A percentile compares a stretch with the other conserved stretches of the same genome.
These are phyloP conservation scores for Drosophila sp. DNA, from an alignment of 1,140 invertebrate species.

Conservation along the genomic window DNA sequence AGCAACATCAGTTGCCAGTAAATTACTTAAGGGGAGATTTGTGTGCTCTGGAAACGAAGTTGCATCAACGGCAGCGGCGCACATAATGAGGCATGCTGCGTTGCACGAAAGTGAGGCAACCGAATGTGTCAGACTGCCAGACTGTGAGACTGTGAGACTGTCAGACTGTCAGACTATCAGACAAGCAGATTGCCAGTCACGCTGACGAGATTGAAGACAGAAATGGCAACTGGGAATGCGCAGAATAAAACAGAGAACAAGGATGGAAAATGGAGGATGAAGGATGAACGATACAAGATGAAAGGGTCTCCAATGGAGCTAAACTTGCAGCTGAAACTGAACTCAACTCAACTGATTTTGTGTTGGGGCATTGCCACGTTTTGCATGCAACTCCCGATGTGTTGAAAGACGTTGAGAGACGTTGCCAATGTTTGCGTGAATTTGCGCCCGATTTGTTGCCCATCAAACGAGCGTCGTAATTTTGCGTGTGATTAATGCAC, in stretches of 20 bases:
- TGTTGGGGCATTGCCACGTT: conserved; percentile 19
- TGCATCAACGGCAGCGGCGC: conserved; percentile 23
- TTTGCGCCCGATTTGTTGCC: conserved; percentile 72
- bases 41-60: conserved; percentile 50
- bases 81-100: conserved; percentile 70
- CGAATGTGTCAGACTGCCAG: conserved; percentile 13
- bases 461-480: conserved; percentile 67
- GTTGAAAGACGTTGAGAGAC: background rate
- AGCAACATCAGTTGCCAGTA: conserved; percentile 62
- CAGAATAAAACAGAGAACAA: background rate
- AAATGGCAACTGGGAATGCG: conserved; percentile 41
- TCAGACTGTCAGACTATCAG: conserved; percentile 8
- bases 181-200: conserved; percentile 39
- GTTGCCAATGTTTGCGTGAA: conserved; percentile 70
- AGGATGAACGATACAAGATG: background rate
- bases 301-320: background rate
- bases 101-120: conserved; percentile 33
- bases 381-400: conserved; percentile 38
- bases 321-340: background rate
- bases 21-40: conserved; percentile 76
- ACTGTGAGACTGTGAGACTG: background rate
- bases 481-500: conserved; percentile 71
- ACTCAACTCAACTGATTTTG: conserved; percentile 37
- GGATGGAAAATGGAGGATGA: background rate
- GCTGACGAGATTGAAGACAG: conserved; percentile 44